Conservation (phyloP, 2,113 vertebrate species). For the Ceyx cyanopectus region DNA sequence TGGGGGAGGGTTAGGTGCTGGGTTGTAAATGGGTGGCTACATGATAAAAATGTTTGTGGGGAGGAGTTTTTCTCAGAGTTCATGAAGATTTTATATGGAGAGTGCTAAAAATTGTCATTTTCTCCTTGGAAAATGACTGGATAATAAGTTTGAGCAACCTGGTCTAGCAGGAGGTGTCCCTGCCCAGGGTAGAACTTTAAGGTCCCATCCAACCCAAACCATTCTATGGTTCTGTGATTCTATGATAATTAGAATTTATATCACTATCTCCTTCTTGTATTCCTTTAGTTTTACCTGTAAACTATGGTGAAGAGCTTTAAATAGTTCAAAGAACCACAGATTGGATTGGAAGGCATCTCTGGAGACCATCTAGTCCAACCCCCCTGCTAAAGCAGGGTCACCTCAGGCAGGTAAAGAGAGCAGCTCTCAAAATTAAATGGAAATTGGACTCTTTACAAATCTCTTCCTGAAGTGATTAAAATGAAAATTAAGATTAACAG, state of each 20-base stretch:
- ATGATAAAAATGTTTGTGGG: background rate
- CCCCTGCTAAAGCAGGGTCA: no score
- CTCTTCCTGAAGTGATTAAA: background rate
- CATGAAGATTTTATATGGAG: background rate
- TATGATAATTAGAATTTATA: background rate
- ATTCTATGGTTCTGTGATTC: background rate
- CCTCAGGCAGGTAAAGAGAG: background rate
- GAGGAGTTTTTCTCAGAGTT: background rate
- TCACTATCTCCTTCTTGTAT: background rate
- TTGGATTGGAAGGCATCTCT: no score
- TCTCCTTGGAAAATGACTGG: background rate
- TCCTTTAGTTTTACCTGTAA: slow-evolving; percentile 17
- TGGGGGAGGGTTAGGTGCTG: background rate
- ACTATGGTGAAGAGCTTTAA: background rate
- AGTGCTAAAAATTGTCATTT: background rate
- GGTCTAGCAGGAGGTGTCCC: background rate
- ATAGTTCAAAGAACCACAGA: background rate
- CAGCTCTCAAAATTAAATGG: background rate
- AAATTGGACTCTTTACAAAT: background rate
- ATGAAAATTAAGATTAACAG: background rate
- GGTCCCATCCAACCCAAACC: background rate
- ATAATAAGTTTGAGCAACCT: background rate
- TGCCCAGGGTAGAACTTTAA: background rate
- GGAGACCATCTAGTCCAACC: no score
- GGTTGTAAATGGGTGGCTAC: background rate